Percentiles rank a stretch among this genome's conserved stretches.
phyloP scores from a whole-genome alignment of 2,888 invertebrate species.

The Chymomyza amoena region DNA sequence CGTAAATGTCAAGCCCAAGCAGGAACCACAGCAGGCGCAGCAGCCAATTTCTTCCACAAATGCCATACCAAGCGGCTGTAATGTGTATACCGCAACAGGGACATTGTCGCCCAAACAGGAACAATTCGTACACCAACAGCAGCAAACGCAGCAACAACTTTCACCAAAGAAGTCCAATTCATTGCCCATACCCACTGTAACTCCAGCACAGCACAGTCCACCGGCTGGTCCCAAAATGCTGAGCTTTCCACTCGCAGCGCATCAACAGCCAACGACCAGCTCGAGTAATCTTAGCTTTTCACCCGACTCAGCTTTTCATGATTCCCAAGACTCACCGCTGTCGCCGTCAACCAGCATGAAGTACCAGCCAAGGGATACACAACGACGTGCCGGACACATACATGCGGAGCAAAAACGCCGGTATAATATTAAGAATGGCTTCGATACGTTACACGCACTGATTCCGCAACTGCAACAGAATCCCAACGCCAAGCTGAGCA shows the following conservation, averaged over 20 bases:
- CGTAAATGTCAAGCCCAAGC: conserved; percentile 47
- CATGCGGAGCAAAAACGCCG: conserved; percentile 97
- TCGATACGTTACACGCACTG: conserved; percentile 94
- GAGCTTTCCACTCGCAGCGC: conserved; percentile 64
- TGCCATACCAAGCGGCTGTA: conserved; percentile 60
- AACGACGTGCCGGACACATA: conserved; percentile 92
- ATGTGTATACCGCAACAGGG: conserved; percentile 19
- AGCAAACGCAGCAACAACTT: conserved; percentile 50
- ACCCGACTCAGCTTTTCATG: conserved; percentile 76
- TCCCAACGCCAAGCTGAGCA: conserved; percentile 94
- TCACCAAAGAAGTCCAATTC: conserved; percentile 78
- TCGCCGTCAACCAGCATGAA: conserved; percentile 80
- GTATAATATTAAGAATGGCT: conserved; percentile 97
- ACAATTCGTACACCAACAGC: conserved; percentile 29
- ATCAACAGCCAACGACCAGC: conserved; percentile 36
- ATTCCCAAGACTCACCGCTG: conserved; percentile 80
- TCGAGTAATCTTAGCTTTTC: conserved; percentile 66
- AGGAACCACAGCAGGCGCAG: conserved; percentile 13
- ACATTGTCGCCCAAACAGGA: conserved; percentile 15
- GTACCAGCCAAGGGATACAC: conserved; percentile 81
- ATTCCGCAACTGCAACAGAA: conserved; percentile 95
- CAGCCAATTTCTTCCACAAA: conserved; percentile 69
- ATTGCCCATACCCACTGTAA: conserved; percentile 69
- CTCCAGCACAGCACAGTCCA: conserved; percentile 72
- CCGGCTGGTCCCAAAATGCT: conserved; percentile 63